Evolutionary conservation across 2,113 vertebrate genomes (phyloP).

Genomic region (Symphodus melops): DNA sequence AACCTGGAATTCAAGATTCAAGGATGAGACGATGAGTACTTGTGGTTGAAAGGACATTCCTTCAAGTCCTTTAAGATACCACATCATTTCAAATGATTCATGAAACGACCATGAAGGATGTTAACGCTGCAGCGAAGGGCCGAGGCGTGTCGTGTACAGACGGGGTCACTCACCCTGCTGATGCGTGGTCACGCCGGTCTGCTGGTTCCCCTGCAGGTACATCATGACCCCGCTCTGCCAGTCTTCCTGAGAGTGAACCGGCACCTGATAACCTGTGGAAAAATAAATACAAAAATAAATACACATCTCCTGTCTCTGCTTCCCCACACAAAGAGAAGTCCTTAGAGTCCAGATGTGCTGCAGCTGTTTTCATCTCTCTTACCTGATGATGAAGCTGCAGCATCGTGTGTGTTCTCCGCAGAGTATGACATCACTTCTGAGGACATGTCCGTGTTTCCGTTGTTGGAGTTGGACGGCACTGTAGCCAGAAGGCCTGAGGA

Average conservation of each 20-base stretch:
- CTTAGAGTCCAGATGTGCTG: neutral
- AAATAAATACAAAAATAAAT: neutral
- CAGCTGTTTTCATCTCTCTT: neutral
- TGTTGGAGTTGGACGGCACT: slow-evolving; percentile 78
- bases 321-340: neutral
- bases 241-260: slow-evolving; percentile 68
- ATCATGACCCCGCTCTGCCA: slow-evolving; percentile 75
- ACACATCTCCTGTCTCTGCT: neutral
- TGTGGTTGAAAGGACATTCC: too few relatives aligned
- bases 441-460: slow-evolving; percentile 47
- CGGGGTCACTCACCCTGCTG: slow-evolving; percentile 67
- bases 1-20: slow-evolving; percentile 49
- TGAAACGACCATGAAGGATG: too few relatives aligned
- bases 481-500: slow-evolving; percentile 78
- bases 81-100: too few relatives aligned
- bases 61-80: too few relatives aligned
- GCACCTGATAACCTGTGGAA: slow-evolving; percentile 73
- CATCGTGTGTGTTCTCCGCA: slow-evolving; percentile 41
- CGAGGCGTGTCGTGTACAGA: too few relatives aligned
- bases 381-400: slow-evolving; percentile 64
- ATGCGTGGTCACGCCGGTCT: slow-evolving; percentile 44
- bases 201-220: slow-evolving; percentile 72
- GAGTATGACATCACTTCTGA: slow-evolving; percentile 63
- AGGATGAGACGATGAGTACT: slow-evolving; percentile 4
- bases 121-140: neutral